Evolutionary conservation across 2,113 vertebrate species (phyloP).

Genomic region (Perccottus glenii): DNA sequence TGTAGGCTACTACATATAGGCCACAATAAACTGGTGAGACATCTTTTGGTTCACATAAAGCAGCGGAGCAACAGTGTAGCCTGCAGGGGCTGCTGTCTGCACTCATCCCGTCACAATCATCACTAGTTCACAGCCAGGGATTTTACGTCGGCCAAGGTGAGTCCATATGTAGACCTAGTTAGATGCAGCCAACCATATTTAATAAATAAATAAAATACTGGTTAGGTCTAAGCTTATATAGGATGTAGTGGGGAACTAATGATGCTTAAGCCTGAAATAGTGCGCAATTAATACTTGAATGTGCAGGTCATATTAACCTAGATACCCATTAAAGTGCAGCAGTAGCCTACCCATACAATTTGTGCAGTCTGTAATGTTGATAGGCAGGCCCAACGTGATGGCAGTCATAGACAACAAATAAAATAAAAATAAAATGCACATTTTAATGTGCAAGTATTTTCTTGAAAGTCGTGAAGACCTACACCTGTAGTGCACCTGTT

Average conservation of each 20-base stretch:
- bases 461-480: conserved; percentile 2
- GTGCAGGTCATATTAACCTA: too few relatives aligned
- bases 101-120: conserved; percentile 43
- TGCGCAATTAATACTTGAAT: too few relatives aligned
- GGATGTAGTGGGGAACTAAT: too few relatives aligned
- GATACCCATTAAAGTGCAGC: too few relatives aligned
- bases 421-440: too few relatives aligned
- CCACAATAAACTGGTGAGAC: conserved; percentile 53
- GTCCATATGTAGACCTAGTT: conserved; percentile 22
- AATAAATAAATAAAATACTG: too few relatives aligned
- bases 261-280: too few relatives aligned
- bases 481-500: conserved; percentile 38
- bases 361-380: too few relatives aligned
- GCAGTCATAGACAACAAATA: too few relatives aligned
- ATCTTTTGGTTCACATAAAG: conserved; percentile 63
- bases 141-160: conserved; percentile 56
- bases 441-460: neutral
- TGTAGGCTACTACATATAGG: conserved; percentile 39
- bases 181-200: neutral
- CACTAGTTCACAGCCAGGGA: conserved; percentile 6
- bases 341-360: too few relatives aligned
- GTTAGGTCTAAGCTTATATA: too few relatives aligned
- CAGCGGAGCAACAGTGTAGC: conserved; percentile 47
- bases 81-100: conserved; percentile 28
- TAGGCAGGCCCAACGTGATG: too few relatives aligned